Evolutionary conservation across 2,113 vertebrate species (phyloP).

Genomic region (Pelmatolapia mariae): DNA sequence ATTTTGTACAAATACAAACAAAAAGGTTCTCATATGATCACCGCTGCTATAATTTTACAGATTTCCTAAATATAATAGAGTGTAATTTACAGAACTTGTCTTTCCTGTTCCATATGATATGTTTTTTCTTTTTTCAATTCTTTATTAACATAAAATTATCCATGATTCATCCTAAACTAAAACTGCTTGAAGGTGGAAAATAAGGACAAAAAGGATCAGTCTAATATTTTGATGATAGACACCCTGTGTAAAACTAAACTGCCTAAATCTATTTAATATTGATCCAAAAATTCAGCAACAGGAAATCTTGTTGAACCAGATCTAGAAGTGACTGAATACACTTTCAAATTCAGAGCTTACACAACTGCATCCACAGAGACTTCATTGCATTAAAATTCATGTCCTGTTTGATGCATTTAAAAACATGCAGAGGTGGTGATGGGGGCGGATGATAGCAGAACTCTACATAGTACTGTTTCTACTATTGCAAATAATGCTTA

Average conservation of each 20-base stretch:
- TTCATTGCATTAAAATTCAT: background rate
- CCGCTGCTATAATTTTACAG: fast-evolving
- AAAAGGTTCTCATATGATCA: background rate
- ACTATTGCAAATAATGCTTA: background rate
- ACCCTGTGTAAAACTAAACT: background rate
- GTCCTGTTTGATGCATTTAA: background rate
- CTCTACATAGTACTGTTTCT: background rate
- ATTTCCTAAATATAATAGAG: background rate
- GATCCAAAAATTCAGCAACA: background rate
- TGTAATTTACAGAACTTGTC: background rate
- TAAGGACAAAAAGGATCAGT: background rate
- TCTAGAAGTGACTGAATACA: background rate
- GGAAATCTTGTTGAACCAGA: background rate
- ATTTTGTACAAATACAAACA: background rate
- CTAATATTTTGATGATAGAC: background rate
- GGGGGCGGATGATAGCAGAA: background rate
- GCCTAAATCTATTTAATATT: background rate
- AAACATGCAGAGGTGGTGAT: background rate
- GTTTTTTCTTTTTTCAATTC: background rate
- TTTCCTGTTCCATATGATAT: background rate
- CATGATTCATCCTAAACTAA: background rate
- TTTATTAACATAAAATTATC: background rate
- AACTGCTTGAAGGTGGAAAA: background rate
- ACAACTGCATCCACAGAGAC: background rate
- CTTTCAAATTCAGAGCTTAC: background rate